A percentile compares a stretch with the other conserved stretches of the same genome.
Conservation (phyloP, 2,797 vertebrate genomes). For the Sciurus carolinensis region DNA sequence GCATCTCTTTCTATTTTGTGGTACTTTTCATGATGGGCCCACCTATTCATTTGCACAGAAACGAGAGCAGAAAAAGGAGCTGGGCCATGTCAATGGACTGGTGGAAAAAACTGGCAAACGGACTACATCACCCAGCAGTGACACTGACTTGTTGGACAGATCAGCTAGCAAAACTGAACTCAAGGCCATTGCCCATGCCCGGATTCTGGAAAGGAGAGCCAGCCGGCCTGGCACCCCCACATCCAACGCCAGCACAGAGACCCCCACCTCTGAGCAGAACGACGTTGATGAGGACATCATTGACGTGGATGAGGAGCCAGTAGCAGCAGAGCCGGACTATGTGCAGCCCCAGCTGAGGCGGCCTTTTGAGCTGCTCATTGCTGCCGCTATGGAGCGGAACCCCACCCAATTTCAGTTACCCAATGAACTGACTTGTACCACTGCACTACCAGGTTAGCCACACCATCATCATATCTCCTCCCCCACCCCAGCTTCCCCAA, state of each 20-base stretch:
- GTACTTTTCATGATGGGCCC: slow-evolving; percentile 85
- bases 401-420: slow-evolving; percentile 99
- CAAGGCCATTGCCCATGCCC: slow-evolving; percentile 95
- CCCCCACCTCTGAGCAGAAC: slow-evolving; percentile 97
- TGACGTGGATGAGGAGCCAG: slow-evolving; percentile 96
- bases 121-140: slow-evolving; percentile 94
- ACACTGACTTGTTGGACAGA: slow-evolving; percentile 94
- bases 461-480: neutral
- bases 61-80: slow-evolving; percentile 97
- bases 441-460: slow-evolving; percentile 96
- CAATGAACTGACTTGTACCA: slow-evolving; percentile 98
- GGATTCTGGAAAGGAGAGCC: slow-evolving; percentile 95
- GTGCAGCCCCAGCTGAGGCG: slow-evolving; percentile 93
- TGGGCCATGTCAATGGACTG: slow-evolving; percentile 96
- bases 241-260: slow-evolving; percentile 95
- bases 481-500: neutral
- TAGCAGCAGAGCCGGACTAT: slow-evolving; percentile 93
- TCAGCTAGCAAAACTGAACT: slow-evolving; percentile 89
- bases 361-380: slow-evolving; percentile 98
- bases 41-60: slow-evolving; percentile 92
- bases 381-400: slow-evolving; percentile 98
- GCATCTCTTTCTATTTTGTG: slow-evolving; percentile 67
- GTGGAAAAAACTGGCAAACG: slow-evolving; percentile 94
- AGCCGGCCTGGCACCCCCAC: slow-evolving; percentile 97
- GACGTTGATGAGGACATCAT: slow-evolving; percentile 96